Evolutionary conservation across 2,888 invertebrate species (phyloP), one percentile per base, ranked within the genome.

Genomic region (Autographa pulchrina): DNA sequence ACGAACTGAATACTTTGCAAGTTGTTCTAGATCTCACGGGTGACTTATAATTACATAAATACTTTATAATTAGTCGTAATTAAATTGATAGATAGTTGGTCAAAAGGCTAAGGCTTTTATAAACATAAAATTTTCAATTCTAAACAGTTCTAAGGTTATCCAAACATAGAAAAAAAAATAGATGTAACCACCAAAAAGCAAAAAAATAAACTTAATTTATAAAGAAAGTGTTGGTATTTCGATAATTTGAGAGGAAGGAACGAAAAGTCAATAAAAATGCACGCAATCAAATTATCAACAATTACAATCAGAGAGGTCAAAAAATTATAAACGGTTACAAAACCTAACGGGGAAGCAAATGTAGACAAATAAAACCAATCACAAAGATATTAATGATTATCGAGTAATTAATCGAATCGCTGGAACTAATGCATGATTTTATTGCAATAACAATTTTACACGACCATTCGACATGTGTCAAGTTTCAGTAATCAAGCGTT

Each of bases 401-500:
- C 59, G 25, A 25, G 32, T 32, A 59, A 32, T 8, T 32, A 25
- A 32, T 59, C 59, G 31, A 32, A 32, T 32, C 32, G 32, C 11
- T 56, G 20, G 35, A 74, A 65, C 64, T 41, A 38, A 41, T 32
- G 14, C 41, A 18, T 1, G 18, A 25, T 41, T 5, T 41, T 62
- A n/a, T 3, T 13, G 14, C 18, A 13, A 62, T 62, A 61, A 61
- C 41, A 62, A 62, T 43, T 64, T 25, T 25, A 56, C 64, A 64
- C 64, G 8, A 41, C 18, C 59, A 43, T n/a, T 32, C 62, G 48
- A 18, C 43, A 72, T 67, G 58, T 63, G 74, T 32, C 73, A 83
- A 77, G 70, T 81, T 68, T 70, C 68, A 72, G 77, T 80, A 72
- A 70, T 73, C 65, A 71, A 70, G 31, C 20, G 56, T 48, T 72